phyloP scores from a whole-genome alignment of 2,113 vertebrate genomes.

The Apistogramma diplotaenia region DNA sequence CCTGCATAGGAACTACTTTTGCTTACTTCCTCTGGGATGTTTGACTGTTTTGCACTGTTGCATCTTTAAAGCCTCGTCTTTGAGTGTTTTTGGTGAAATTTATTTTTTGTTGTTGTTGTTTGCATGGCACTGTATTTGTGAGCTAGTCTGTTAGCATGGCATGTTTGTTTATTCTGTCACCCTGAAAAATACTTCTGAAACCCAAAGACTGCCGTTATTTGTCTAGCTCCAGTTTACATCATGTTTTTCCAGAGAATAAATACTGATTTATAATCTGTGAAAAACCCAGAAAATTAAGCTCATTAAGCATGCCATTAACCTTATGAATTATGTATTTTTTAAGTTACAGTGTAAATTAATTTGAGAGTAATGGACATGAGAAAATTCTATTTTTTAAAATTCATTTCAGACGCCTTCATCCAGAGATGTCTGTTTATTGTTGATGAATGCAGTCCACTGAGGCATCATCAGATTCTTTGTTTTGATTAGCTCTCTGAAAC shows the following conservation, averaged over 20 bases:
- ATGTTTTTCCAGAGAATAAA: not conserved
- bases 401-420: not conserved
- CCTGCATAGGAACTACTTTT: not conserved
- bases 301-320: fast-evolving
- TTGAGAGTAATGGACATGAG: not conserved
- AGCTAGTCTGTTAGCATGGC: constrained; percentile 42
- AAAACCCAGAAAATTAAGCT: constrained; percentile 2
- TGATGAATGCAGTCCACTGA: not conserved
- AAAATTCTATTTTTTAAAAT: too few relatives aligned
- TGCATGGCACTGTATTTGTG: constrained; percentile 44
- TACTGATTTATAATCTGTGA: not conserved
- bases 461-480: not conserved
- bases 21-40: constrained; percentile 5
- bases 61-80: not conserved
- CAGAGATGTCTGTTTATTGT: not conserved
- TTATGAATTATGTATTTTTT: not conserved
- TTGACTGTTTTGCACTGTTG: not conserved
- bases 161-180: not conserved
- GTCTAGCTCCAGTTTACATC: not conserved
- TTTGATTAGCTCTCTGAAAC: not conserved
- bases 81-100: not conserved
- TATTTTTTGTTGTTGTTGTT: not conserved
- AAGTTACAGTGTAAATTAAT: not conserved
- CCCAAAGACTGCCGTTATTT: not conserved
- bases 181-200: not conserved